Percentiles rank a stretch among this genome's conserved stretches.
Evolutionary conservation across 2,797 vertebrate genomes (phyloP).

Genomic region (Fistularia commersonii): DNA sequence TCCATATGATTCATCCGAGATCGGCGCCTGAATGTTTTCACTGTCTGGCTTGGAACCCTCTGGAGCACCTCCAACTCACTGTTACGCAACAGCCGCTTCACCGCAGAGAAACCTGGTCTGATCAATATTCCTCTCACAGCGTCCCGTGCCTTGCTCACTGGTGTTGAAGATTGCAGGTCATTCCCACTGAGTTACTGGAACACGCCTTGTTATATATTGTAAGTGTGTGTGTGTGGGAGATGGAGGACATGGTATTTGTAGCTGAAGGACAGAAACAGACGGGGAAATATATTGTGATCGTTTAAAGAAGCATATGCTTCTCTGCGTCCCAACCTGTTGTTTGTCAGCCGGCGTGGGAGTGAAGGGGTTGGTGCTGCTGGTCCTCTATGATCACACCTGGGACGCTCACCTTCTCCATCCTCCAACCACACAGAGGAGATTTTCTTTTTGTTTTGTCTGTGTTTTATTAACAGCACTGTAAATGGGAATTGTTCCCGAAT

Average conservation of each 20-base stretch:
- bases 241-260: slow-evolving; percentile 25
- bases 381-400: too few relatives aligned
- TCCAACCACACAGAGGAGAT: too few relatives aligned
- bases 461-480: too few relatives aligned
- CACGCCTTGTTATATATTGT: slow-evolving; percentile 1
- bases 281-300: too few relatives aligned
- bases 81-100: slow-evolving; percentile 33
- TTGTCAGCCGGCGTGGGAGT: too few relatives aligned
- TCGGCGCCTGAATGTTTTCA: slow-evolving; percentile 1
- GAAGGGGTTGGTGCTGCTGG: too few relatives aligned
- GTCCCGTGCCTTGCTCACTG: slow-evolving; percentile 1
- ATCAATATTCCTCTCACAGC: slow-evolving; percentile 34
- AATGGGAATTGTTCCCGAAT: too few relatives aligned
- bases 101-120: slow-evolving; percentile 16
- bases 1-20: slow-evolving; percentile 3
- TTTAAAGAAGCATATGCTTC: too few relatives aligned
- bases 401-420: too few relatives aligned
- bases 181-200: slow-evolving; percentile 33
- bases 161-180: slow-evolving; percentile 32
- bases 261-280: slow-evolving; percentile 23
- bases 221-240: slow-evolving; percentile 15
- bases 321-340: too few relatives aligned
- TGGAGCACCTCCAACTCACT: slow-evolving; percentile 31
- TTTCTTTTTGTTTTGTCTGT: too few relatives aligned
- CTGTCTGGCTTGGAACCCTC: slow-evolving; percentile 8